A percentile compares a stretch with the other conserved stretches of the same genome.
phyloP scores from a whole-genome alignment of 2,888 invertebrate genomes.

The Melieria omissa region DNA sequence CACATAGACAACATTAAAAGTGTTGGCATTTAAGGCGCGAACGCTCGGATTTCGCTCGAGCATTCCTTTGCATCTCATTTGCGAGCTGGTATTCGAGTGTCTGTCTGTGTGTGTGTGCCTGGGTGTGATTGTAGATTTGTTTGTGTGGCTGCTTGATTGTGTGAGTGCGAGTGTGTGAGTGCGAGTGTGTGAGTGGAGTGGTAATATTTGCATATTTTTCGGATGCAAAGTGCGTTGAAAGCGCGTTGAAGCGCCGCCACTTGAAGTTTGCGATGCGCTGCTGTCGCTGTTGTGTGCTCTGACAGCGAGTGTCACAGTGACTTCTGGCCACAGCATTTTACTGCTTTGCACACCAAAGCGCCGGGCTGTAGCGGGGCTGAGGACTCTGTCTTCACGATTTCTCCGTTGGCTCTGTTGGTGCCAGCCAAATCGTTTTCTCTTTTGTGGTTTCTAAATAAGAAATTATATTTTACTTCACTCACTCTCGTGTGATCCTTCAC shows the following conservation, averaged over 20 bases:
- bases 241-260: not conserved
- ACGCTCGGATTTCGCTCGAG: not conserved
- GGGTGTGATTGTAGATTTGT: not conserved
- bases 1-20: slow-evolving; percentile 6
- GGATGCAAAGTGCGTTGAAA: slow-evolving; percentile 1
- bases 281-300: too few species aligned
- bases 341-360: too few species aligned
- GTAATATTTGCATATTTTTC: not conserved
- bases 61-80: slow-evolving; percentile 17
- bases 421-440: not conserved
- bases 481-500: not conserved
- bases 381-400: not conserved
- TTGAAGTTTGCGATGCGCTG: too few species aligned
- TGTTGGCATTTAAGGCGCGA: not conserved
- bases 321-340: not conserved
- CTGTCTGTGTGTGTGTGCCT: not conserved
- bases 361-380: too few species aligned
- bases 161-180: not conserved
- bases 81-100: not conserved
- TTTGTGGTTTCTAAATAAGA: slow-evolving; percentile 2
- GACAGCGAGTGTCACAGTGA: not conserved
- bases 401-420: not conserved
- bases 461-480: not conserved
- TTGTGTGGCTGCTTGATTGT: not conserved
- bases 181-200: not conserved